A percentile compares a stretch with the other conserved stretches of the same genome.
Conservation (phyloP, 2,113 vertebrate genomes). For the Colaptes auratus region DNA sequence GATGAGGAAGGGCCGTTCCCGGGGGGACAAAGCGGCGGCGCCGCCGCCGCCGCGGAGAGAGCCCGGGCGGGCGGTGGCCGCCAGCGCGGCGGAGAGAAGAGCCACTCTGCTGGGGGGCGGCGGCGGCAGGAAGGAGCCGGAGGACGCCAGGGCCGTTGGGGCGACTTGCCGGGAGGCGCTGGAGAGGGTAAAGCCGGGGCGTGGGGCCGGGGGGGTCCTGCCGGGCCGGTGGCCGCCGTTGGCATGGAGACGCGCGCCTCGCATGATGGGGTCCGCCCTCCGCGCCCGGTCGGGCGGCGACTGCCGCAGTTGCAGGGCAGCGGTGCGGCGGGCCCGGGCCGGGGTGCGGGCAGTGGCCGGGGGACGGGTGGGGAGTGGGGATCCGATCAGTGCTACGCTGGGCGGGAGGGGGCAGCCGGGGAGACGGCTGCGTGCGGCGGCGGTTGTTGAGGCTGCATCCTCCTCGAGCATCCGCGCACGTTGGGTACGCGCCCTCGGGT, state of each 20-base stretch:
- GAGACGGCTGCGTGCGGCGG: background rate
- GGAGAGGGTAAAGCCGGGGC: background rate
- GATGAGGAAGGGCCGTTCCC: constrained; percentile 49
- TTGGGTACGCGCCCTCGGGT: background rate
- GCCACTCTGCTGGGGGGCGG: background rate
- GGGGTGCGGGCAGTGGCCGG: background rate
- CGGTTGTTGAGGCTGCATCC: background rate
- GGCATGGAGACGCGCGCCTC: background rate
- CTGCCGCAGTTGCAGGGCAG: background rate
- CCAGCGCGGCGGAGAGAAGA: background rate
- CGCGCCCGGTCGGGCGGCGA: background rate
- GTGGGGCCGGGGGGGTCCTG: background rate
- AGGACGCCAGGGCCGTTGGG: background rate
- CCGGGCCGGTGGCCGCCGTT: background rate
- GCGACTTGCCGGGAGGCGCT: background rate
- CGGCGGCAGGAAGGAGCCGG: background rate
- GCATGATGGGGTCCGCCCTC: background rate
- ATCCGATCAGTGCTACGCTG: background rate
- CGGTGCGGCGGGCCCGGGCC: background rate
- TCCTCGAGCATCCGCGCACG: background rate
- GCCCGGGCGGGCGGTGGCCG: background rate
- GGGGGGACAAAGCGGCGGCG: constrained; percentile 35
- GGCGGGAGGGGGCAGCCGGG: background rate
- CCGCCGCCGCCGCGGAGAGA: background rate
- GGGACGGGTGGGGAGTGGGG: background rate